Evolutionary conservation across 2,113 vertebrate species (phyloP).

Genomic region (Neomonachus schauinslandi): DNA sequence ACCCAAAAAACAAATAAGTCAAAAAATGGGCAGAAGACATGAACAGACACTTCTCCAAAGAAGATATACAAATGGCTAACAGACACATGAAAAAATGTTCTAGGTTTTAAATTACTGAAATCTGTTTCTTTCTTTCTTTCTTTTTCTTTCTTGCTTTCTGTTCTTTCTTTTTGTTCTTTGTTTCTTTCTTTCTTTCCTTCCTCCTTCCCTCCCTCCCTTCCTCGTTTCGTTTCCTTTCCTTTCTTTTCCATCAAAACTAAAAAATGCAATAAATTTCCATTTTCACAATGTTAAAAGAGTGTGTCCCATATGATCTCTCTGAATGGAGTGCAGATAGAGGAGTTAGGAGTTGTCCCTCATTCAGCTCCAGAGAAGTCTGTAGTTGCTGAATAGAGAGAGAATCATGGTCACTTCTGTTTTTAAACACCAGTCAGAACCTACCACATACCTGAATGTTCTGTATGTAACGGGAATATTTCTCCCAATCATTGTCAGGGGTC

Average conservation of each 20-base stretch:
- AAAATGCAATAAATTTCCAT: neutral
- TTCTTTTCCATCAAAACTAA: neutral
- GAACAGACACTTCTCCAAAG: no score
- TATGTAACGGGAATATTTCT: neutral
- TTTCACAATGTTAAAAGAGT: neutral
- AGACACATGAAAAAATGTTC: neutral
- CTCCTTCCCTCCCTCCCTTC: neutral
- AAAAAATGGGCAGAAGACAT: no score
- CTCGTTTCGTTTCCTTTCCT: no score
- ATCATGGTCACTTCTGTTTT: neutral
- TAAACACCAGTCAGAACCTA: neutral
- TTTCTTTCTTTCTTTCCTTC: neutral
- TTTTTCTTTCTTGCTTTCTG: neutral
- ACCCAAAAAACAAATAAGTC: no score
- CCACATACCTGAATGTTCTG: neutral
- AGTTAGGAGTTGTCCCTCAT: neutral
- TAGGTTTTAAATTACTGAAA: constrained; percentile 1
- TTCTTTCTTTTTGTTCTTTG: neutral
- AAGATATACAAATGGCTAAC: no score
- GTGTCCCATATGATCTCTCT: neutral
- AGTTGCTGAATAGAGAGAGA: neutral
- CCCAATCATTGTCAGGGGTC: neutral
- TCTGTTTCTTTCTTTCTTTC: neutral
- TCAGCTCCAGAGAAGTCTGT: neutral
- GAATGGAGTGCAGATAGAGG: neutral